phyloP scores from a whole-genome alignment of 2,888 invertebrate species.

The Euplexia lucipara region DNA sequence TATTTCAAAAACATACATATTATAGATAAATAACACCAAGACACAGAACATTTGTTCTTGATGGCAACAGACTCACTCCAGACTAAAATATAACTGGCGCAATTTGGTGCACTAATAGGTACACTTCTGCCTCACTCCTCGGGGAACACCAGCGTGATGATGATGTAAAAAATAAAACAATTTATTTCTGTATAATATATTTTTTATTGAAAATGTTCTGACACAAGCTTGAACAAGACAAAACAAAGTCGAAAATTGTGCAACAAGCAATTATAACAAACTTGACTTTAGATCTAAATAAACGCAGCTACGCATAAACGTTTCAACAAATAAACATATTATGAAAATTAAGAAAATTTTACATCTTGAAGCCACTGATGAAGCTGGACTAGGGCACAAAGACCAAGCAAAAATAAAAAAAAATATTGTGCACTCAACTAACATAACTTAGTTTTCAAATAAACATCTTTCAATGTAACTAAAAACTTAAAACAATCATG shows the following conservation, averaged over 20 bases:
- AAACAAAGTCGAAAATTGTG: constrained; percentile 80
- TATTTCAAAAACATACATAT: no score
- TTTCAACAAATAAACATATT: constrained; percentile 70
- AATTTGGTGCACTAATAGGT: no score
- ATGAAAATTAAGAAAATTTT: constrained; percentile 59
- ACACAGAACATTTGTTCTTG: no score
- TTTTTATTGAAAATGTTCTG: constrained; percentile 76
- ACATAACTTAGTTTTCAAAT: constrained; percentile 56
- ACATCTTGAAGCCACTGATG: constrained; percentile 57
- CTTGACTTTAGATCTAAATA: constrained; percentile 68
- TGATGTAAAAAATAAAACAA: constrained; percentile 54
- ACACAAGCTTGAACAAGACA: constrained; percentile 82
- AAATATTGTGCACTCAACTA: constrained; percentile 62
- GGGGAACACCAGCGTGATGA: no score
- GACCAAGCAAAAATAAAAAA: constrained; percentile 52
- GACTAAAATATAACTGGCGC: no score
- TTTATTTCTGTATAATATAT: constrained; percentile 47
- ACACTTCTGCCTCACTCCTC: no score
- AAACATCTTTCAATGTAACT: constrained; percentile 54
- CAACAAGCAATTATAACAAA: constrained; percentile 80
- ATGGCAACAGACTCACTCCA: no score
- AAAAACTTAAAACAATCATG: constrained; percentile 55
- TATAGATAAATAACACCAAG: no score
- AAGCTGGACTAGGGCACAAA: constrained; percentile 53
- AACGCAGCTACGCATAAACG: constrained; percentile 70